These are phyloP conservation scores for Passer domesticus DNA, from an alignment of 2,113 vertebrate species.

Conservation along the genomic window DNA sequence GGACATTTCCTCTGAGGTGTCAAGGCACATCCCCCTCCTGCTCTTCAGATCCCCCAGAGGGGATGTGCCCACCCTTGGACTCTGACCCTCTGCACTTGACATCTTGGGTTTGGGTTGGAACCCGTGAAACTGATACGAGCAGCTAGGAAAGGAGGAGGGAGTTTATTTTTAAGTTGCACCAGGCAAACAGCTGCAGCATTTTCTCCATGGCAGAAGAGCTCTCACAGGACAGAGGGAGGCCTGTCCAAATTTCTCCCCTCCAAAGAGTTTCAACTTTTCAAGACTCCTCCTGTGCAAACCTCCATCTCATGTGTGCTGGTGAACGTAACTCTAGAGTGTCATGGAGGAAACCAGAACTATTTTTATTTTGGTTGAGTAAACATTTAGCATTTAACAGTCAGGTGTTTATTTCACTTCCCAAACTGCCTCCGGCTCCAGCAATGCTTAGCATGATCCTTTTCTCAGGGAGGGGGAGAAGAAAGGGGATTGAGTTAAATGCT, in stretches of 20 bases:
- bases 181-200: slow-evolving; percentile 46
- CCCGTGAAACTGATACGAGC: not conserved
- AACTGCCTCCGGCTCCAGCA: slow-evolving; percentile 65
- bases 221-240: not conserved
- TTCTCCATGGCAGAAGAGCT: slow-evolving; percentile 11
- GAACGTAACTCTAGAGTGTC: slow-evolving; percentile 40
- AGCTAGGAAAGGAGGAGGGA: slow-evolving; percentile 1
- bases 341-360: slow-evolving; percentile 56
- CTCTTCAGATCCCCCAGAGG: not conserved
- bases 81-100: not conserved
- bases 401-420: slow-evolving; percentile 76
- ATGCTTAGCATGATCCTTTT: slow-evolving; percentile 49
- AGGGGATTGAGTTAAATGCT: slow-evolving; percentile 30
- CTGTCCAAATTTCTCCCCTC: slow-evolving; percentile 6
- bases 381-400: slow-evolving; percentile 71
- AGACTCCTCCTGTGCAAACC: slow-evolving; percentile 10
- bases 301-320: not conserved
- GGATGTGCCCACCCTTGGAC: not conserved
- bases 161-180: slow-evolving; percentile 44
- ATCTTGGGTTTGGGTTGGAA: not conserved
- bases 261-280: slow-evolving; percentile 1
- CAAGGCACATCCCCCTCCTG: not conserved
- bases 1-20: not conserved
- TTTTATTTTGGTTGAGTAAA: slow-evolving; percentile 72
- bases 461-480: slow-evolving; percentile 1